phyloP scores from a whole-genome alignment of 2,888 invertebrate species.

The Lepidonotus clava region DNA sequence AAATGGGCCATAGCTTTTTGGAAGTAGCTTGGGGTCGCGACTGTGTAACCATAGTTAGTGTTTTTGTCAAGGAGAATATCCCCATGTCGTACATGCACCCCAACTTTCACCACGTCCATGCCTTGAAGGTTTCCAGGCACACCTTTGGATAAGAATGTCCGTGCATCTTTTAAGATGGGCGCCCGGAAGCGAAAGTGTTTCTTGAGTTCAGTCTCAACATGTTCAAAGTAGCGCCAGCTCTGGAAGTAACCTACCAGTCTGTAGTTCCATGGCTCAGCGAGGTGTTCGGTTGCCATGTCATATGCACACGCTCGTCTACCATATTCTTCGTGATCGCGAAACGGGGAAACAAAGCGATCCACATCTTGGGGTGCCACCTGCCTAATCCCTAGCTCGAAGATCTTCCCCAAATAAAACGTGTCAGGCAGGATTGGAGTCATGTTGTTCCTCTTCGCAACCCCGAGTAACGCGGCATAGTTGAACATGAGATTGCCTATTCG shows the following conservation, averaged over 20 bases:
- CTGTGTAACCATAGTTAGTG: slow-evolving; percentile 75
- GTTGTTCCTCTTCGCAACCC: slow-evolving; percentile 68
- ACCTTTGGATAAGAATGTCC: slow-evolving; percentile 60
- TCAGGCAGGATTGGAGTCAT: slow-evolving; percentile 69
- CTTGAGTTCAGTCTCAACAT: slow-evolving; percentile 65
- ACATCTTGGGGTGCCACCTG: slow-evolving; percentile 38
- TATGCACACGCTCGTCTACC: slow-evolving; percentile 61
- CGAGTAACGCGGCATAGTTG: slow-evolving; percentile 70
- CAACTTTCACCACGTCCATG: slow-evolving; percentile 68
- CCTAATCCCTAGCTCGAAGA: slow-evolving; percentile 64
- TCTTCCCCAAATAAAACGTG: slow-evolving; percentile 63
- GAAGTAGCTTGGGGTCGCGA: slow-evolving; percentile 76
- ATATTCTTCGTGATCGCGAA: slow-evolving; percentile 59
- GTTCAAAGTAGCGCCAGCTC: slow-evolving; percentile 73
- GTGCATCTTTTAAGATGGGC: slow-evolving; percentile 62
- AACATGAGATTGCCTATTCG: slow-evolving; percentile 74
- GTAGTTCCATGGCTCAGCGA: slow-evolving; percentile 44
- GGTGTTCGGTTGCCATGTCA: slow-evolving; percentile 51
- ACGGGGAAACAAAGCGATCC: neutral
- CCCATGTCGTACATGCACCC: slow-evolving; percentile 79
- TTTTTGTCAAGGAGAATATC: slow-evolving; percentile 77
- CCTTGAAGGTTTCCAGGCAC: slow-evolving; percentile 62
- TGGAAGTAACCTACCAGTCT: slow-evolving; percentile 71
- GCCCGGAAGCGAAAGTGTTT: slow-evolving; percentile 69
- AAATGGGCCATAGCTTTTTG: slow-evolving; percentile 74